Evolutionary conservation across 2,888 invertebrate species (phyloP).

Genomic region (Sphecodes monilicornis): DNA sequence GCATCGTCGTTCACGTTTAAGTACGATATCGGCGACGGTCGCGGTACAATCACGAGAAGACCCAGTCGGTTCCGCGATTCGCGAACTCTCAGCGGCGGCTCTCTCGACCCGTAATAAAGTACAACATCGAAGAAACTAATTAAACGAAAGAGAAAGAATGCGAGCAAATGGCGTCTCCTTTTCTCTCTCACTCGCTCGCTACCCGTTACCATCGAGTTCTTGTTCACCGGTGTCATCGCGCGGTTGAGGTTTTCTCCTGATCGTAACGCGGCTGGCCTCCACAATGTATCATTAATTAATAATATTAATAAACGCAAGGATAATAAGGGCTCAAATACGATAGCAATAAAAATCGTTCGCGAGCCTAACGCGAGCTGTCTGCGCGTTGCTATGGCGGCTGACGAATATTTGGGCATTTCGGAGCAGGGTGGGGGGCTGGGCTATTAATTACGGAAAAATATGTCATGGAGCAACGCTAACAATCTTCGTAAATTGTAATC

Average conservation of each 20-base stretch:
- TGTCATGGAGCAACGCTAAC: slow-evolving; percentile 81
- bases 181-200: not conserved
- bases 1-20: slow-evolving; percentile 65
- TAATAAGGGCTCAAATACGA: slow-evolving; percentile 62
- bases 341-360: slow-evolving; percentile 62
- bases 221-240: slow-evolving; percentile 23
- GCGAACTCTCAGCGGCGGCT: not conserved
- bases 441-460: slow-evolving; percentile 68
- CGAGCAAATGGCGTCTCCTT: not conserved
- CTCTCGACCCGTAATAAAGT: not conserved
- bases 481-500: slow-evolving; percentile 56
- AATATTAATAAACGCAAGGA: slow-evolving; percentile 68
- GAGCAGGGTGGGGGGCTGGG: not conserved
- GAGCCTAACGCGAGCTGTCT: not conserved
- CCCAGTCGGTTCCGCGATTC: slow-evolving; percentile 37
- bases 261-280: slow-evolving; percentile 54
- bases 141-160: not conserved
- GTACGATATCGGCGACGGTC: slow-evolving; percentile 62
- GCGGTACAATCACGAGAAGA: slow-evolving; percentile 61
- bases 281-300: slow-evolving; percentile 64
- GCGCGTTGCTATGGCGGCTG: slow-evolving; percentile 1
- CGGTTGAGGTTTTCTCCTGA: slow-evolving; percentile 55
- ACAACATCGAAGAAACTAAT: not conserved
- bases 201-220: not conserved
- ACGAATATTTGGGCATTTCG: slow-evolving; percentile 13